Percentiles rank a stretch among this genome's conserved stretches.
Evolutionary conservation across 2,113 vertebrate species (phyloP).

Genomic region (Kryptolebias marmoratus): DNA sequence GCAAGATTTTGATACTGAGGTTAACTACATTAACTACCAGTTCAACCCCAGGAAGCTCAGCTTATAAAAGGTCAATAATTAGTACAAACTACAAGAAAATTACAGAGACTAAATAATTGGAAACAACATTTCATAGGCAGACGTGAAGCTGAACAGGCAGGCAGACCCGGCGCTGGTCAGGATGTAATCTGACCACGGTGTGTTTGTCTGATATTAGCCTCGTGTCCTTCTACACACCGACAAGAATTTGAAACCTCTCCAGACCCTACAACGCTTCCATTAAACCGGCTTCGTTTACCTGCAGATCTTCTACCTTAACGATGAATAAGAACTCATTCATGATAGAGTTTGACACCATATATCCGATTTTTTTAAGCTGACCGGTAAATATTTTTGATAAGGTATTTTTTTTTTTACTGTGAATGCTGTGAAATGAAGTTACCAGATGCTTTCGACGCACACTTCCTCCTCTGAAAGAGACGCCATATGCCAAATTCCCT

Average conservation of each 20-base stretch:
- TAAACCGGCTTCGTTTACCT: slow-evolving; percentile 20
- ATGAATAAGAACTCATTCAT: background rate
- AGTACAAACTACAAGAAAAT: too few species aligned
- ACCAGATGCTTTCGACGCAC: slow-evolving; percentile 62
- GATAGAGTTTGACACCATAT: background rate
- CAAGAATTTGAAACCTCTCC: slow-evolving; percentile 32
- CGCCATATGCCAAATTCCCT: slow-evolving; percentile 29
- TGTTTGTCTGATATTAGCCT: slow-evolving; percentile 39
- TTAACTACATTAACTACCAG: too few species aligned
- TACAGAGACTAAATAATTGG: too few species aligned
- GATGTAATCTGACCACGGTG: slow-evolving; percentile 60
- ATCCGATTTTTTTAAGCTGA: background rate
- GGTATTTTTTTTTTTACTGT: slow-evolving; percentile 8
- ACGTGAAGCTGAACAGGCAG: too few species aligned
- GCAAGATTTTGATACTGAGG: too few species aligned
- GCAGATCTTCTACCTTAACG: background rate
- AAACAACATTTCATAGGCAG: too few species aligned
- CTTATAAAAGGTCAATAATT: too few species aligned
- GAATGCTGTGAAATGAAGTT: slow-evolving; percentile 59
- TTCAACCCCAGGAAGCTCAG: too few species aligned
- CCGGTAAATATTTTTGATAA: slow-evolving; percentile 42
- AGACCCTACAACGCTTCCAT: slow-evolving; percentile 1
- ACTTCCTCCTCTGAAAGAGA: slow-evolving; percentile 52
- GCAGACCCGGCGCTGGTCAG: background rate
- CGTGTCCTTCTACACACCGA: slow-evolving; percentile 10